phyloP scores from a whole-genome alignment of 2,797 vertebrate genomes.

The Pseudocheirus occidentalis region DNA sequence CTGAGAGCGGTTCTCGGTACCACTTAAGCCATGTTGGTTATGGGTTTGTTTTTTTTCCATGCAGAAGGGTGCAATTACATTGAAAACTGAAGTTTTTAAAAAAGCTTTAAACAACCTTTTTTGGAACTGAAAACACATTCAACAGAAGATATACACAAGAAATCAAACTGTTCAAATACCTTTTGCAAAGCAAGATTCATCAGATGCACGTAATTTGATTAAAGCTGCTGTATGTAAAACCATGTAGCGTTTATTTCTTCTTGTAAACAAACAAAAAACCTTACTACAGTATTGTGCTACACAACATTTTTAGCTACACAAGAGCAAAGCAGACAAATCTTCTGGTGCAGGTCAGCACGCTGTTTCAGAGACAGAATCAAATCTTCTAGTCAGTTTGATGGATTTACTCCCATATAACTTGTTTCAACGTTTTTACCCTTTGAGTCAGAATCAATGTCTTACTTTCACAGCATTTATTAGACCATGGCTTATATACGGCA shows the following conservation, averaged over 20 bases:
- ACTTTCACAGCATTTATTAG: slow-evolving; percentile 61
- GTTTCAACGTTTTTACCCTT: slow-evolving; percentile 63
- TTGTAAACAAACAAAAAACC: slow-evolving; percentile 77
- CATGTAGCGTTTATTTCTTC: slow-evolving; percentile 70
- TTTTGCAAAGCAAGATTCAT: slow-evolving; percentile 79
- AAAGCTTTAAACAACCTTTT: slow-evolving; percentile 81
- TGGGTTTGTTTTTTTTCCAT: slow-evolving; percentile 81
- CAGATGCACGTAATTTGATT: slow-evolving; percentile 76
- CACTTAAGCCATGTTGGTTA: slow-evolving; percentile 84
- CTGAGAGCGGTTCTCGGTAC: slow-evolving; percentile 86
- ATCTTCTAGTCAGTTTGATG: slow-evolving; percentile 64
- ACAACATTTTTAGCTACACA: slow-evolving; percentile 75
- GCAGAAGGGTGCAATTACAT: slow-evolving; percentile 84
- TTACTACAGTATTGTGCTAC: slow-evolving; percentile 79
- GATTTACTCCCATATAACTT: slow-evolving; percentile 61
- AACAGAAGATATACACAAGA: slow-evolving; percentile 81
- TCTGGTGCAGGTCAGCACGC: slow-evolving; percentile 77
- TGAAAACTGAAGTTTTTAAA: slow-evolving; percentile 82
- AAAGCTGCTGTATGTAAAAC: slow-evolving; percentile 79
- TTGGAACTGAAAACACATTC: slow-evolving; percentile 81
- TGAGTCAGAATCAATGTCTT: slow-evolving; percentile 39
- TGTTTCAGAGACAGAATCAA: slow-evolving; percentile 62
- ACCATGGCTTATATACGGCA: slow-evolving; percentile 72
- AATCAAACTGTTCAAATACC: slow-evolving; percentile 80
- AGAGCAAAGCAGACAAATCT: slow-evolving; percentile 78